Base-by-base conservation (phyloP, 1,140 invertebrate species). In the Drosophila kurseongensis region DNA sequence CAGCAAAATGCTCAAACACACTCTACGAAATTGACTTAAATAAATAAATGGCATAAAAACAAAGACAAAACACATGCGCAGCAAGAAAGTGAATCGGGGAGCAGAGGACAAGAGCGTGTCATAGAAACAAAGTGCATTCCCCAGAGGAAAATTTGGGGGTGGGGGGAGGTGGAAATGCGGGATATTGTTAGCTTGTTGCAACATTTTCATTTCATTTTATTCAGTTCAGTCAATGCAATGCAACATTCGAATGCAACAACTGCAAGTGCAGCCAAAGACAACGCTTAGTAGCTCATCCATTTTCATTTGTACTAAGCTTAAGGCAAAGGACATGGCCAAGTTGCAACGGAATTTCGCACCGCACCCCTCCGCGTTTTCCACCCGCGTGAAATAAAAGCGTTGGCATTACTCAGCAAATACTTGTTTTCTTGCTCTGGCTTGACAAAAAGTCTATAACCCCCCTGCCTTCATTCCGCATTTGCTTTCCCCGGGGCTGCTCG, bases 231-330 rank as follows among this genome's bases (percentile, higher is more conserved):
- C 77, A 38, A 73, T 69, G 66, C 67, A 68, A 57, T 57, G 67
- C 67, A 71, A 58, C 68, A 50, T 71, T 71, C 68, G 65, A 71
- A 71, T 71, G 76, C 79, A 75, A 51, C 65, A 74, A 72, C 50
- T 42, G 50, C 63, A 51, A 50, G 32, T 40, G 38, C 75, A 62
- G 68, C 76, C 80, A 74, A 62, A 56, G 83, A 80, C 67, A 83
- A 79, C 83, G 88, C 82, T 88, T 88, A 88, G 83, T 88, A 80
- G 80, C 83, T 88, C 84, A 88, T 88, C 83, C 84, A 88, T 88
- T 88, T 88, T 88, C 83, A 88, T 88, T 88, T 88, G 83, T 89
- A 80, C 84, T 88, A 78, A 89, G 83, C 80, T 73, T 80, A 83
- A 83, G 75, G 67, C 79, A 86, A 79, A 71, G 51, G 75, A 75